These are phyloP conservation scores for Catocala sponsa DNA, from an alignment of 2,888 invertebrate species.

Conservation along the genomic window DNA sequence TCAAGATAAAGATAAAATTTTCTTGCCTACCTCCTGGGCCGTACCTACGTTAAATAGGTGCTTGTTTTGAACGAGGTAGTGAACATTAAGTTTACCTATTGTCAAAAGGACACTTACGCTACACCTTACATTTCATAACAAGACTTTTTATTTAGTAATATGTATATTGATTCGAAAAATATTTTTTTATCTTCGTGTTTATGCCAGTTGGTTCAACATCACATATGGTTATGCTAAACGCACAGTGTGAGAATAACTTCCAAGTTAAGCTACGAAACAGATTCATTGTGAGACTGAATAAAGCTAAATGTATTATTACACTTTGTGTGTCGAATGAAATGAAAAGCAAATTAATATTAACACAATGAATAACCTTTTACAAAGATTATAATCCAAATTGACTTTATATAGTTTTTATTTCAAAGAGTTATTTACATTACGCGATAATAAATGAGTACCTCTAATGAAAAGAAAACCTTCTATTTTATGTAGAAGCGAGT, in stretches of 20 bases:
- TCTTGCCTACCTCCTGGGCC: constrained; percentile 36
- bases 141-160: too few species aligned
- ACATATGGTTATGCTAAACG: constrained; percentile 8
- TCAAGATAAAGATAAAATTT: constrained; percentile 54
- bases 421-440: too few species aligned
- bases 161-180: not conserved
- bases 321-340: too few species aligned
- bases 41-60: constrained; percentile 34
- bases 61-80: constrained; percentile 37
- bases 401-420: too few species aligned
- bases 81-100: constrained; percentile 21
- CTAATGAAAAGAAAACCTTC: not conserved
- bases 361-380: too few species aligned
- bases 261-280: not conserved
- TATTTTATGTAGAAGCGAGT: constrained; percentile 7
- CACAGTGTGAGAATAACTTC: not conserved
- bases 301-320: too few species aligned
- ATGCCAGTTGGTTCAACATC: not conserved
- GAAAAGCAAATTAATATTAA: too few species aligned
- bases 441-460: too few species aligned
- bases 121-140: too few species aligned
- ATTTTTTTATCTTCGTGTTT: constrained; percentile 3
- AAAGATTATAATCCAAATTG: too few species aligned
- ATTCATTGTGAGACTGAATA: not conserved
- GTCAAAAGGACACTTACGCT: constrained; percentile 2